Conservation (phyloP, 2,888 invertebrate genomes). For the Plagiodera versicolora region DNA sequence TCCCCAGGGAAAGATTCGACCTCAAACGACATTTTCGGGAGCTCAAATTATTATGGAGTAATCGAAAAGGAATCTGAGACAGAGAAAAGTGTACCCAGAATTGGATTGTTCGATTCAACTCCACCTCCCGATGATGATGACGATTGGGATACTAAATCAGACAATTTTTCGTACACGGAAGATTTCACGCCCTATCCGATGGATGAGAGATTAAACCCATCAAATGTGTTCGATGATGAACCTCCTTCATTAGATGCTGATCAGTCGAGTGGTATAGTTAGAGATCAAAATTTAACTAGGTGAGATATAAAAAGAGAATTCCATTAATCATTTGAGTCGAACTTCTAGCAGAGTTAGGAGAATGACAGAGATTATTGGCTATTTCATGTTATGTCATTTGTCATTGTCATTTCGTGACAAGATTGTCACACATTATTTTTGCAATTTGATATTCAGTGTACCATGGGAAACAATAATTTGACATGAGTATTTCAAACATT, state of each 20-base stretch:
- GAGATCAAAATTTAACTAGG: conserved; percentile 38
- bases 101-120: conserved; percentile 19
- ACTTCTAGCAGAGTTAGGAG: too few relatives aligned
- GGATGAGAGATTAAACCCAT: conserved; percentile 15
- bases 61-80: not conserved
- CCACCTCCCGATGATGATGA: conserved; percentile 31
- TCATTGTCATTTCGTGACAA: too few relatives aligned
- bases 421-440: too few relatives aligned
- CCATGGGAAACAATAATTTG: too few relatives aligned
- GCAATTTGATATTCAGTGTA: too few relatives aligned
- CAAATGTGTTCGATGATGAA: conserved; percentile 45
- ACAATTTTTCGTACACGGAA: conserved; percentile 40
- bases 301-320: conserved; percentile 11
- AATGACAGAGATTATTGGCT: too few relatives aligned
- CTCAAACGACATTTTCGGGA: not conserved
- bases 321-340: too few relatives aligned
- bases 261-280: conserved; percentile 42
- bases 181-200: conserved; percentile 30
- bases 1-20: not conserved
- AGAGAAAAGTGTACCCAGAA: not conserved
- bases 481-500: too few relatives aligned
- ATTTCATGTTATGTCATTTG: too few relatives aligned
- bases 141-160: conserved; percentile 46
- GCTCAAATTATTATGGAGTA: not conserved
- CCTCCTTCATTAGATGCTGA: conserved; percentile 43